phyloP scores from a whole-genome alignment of 2,888 invertebrate genomes.

The Mimumesa dahlbomi region DNA sequence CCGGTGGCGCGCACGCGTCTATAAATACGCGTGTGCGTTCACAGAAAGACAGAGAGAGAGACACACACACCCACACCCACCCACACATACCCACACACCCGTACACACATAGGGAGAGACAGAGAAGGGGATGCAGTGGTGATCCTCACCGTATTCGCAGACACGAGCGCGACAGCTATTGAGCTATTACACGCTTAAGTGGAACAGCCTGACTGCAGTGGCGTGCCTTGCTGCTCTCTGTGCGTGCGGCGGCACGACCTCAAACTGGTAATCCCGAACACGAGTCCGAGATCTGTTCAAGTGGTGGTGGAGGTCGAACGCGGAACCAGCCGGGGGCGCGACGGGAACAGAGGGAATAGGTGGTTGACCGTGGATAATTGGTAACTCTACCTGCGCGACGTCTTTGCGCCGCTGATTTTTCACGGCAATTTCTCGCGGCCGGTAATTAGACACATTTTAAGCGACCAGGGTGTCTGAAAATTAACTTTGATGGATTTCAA shows the following conservation, averaged over 20 bases:
- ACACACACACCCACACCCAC: too few relatives aligned
- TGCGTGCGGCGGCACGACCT: constrained; percentile 60
- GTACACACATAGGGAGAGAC: too few relatives aligned
- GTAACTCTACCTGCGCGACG: constrained; percentile 11
- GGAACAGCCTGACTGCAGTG: constrained; percentile 70
- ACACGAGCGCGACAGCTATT: constrained; percentile 69
- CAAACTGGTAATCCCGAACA: constrained; percentile 63
- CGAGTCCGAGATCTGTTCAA: constrained; percentile 49
- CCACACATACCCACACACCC: too few relatives aligned
- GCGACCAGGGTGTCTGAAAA: too few relatives aligned
- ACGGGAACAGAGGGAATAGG: constrained; percentile 42
- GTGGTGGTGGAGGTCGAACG: constrained; percentile 12
- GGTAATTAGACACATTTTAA: too few relatives aligned
- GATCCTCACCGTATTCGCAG: constrained; percentile 57
- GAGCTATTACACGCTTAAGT: constrained; percentile 78
- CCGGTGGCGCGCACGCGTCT: background rate
- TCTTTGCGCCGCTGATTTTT: constrained; percentile 1
- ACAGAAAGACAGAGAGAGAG: too few relatives aligned
- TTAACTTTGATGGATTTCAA: too few relatives aligned
- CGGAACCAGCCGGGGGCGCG: constrained; percentile 10
- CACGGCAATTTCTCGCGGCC: background rate
- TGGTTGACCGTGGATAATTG: constrained; percentile 49
- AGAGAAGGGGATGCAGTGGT: constrained; percentile 40
- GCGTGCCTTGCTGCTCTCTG: constrained; percentile 62
- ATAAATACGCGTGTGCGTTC: background rate